Evolutionary conservation across 2,797 vertebrate species (phyloP), one percentile per base, ranked within the genome.

Genomic region (Enteromius viviparus): DNA sequence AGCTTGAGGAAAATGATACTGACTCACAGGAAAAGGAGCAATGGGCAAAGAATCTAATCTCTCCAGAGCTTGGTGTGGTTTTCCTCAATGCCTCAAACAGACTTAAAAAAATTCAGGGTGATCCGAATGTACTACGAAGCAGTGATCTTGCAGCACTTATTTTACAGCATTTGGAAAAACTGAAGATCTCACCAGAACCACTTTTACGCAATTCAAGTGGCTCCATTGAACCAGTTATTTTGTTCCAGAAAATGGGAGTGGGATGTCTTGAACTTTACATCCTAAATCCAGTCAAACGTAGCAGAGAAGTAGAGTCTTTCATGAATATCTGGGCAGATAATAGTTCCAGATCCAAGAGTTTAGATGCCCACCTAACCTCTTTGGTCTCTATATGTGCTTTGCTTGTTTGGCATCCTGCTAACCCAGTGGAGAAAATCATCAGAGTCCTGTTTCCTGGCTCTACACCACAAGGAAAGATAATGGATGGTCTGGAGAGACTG

Each of bases 41-140:
- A 82, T 94, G 91, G 83, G 93, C 94, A 0, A 96, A 95, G 80
- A 96, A 95, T 89, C 95, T 98, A 3, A 96, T 98, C 85, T 99
- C 98, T 0, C 98, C 98, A 0, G 96, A 96, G 88, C 91, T 99
- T 7, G 98, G 98, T 0, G 96, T 99, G 0, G 94, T 99, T 32
- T 99, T 99, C 90, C 95, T 98, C 85, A 98, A 98, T 0, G 95
- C 95, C 80, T 95, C 90, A 1, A 91, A 87, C 88, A 93, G 87
- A 90, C 90, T 92, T 79, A 90, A 90, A 89, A 90, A 78, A 32
- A 47, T 91, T 0, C 81, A 90, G 4, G 91, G 92, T 0, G 89
- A 92, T 49, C 90, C 93, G 0, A 87, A 85, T 17, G 86, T 95
- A 42, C 83, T 95, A 10, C 90, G 90, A 2, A 94, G 94, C 14